These are phyloP conservation scores for Caenorhabditis doughertyi DNA, from an alignment of 2,888 invertebrate species.

Conservation along the genomic window DNA sequence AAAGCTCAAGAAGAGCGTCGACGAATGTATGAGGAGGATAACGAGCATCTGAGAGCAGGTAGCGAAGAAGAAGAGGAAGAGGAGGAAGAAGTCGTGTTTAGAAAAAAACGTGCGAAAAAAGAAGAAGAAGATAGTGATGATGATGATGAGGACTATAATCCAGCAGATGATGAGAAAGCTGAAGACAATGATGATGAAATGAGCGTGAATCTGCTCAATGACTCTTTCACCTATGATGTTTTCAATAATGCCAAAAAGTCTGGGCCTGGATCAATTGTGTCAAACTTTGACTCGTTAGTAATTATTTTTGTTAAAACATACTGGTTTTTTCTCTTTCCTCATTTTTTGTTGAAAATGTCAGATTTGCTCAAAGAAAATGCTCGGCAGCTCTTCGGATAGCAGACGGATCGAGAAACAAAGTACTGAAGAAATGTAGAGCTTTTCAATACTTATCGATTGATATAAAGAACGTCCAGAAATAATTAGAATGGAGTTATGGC, in stretches of 20 bases:
- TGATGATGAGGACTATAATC: conserved; percentile 57
- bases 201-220: conserved; percentile 60
- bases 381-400: too few relatives aligned
- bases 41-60: conserved; percentile 53
- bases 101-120: conserved; percentile 48
- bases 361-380: too few relatives aligned
- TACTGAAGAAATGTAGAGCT: too few relatives aligned
- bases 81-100: conserved; percentile 19
- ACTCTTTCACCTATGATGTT: conserved; percentile 58
- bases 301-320: too few relatives aligned
- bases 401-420: too few relatives aligned
- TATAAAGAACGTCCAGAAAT: too few relatives aligned
- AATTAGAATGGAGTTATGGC: too few relatives aligned
- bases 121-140: conserved; percentile 53
- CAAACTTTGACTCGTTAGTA: conserved; percentile 36
- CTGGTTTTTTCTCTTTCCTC: too few relatives aligned
- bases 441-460: too few relatives aligned
- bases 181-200: conserved; percentile 53
- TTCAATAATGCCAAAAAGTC: conserved; percentile 37
- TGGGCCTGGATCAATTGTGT: conserved; percentile 54
- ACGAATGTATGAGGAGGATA: conserved; percentile 64
- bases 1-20: conserved; percentile 60
- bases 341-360: too few relatives aligned
- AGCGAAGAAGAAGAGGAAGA: conserved; percentile 60
- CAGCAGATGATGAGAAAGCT: conserved; percentile 12